Evolutionary conservation across 2,888 invertebrate species (phyloP).

Genomic region (Andrena camellia): DNA sequence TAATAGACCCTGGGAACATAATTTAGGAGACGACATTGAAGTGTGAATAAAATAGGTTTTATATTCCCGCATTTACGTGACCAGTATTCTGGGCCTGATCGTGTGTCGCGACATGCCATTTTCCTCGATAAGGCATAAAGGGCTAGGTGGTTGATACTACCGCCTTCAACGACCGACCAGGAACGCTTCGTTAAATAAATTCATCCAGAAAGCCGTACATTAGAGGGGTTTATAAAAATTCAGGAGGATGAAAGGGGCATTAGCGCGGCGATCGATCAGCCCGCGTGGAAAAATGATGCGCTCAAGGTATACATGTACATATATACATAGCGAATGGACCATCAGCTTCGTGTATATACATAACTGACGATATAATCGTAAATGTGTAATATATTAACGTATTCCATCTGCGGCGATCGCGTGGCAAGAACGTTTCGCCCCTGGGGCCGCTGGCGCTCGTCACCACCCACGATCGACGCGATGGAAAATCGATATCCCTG

Average conservation of each 20-base stretch:
- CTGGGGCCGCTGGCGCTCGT: neutral
- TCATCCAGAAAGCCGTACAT: neutral
- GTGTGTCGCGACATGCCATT: slow-evolving; percentile 25
- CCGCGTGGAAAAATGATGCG: slow-evolving; percentile 72
- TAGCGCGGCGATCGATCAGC: slow-evolving; percentile 58
- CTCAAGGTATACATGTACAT: slow-evolving; percentile 75
- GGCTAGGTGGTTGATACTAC: too few species aligned
- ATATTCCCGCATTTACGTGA: slow-evolving; percentile 53
- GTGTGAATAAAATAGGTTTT: slow-evolving; percentile 41
- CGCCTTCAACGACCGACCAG: too few species aligned
- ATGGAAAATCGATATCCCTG: neutral
- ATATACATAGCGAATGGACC: slow-evolving; percentile 30
- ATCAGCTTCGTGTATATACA: slow-evolving; percentile 26
- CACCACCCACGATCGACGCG: neutral
- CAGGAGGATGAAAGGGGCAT: slow-evolving; percentile 44
- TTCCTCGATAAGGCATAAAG: neutral
- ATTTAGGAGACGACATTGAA: slow-evolving; percentile 5
- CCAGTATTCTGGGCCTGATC: slow-evolving; percentile 66
- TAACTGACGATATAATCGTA: slow-evolving; percentile 35
- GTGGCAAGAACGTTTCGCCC: slow-evolving; percentile 8
- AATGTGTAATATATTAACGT: slow-evolving; percentile 60
- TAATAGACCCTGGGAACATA: slow-evolving; percentile 1
- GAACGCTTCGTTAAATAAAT: neutral
- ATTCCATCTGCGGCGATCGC: slow-evolving; percentile 32
- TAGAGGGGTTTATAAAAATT: neutral